Conservation (phyloP, 2,113 vertebrate species). For the Numenius arquata region DNA sequence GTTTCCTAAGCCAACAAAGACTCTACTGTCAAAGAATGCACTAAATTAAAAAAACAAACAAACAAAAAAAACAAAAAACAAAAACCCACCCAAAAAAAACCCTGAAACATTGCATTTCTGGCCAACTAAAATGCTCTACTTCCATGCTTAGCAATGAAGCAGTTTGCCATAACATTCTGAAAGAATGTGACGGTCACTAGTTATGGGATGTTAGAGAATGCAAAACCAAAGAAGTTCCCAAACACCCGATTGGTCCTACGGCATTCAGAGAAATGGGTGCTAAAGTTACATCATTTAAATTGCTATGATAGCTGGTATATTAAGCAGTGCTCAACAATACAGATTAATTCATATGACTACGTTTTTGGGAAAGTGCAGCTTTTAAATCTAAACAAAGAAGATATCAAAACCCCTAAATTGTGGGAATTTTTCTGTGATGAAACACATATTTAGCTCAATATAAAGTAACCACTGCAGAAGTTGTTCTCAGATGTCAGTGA, state of each 20-base stretch:
- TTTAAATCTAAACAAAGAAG: not conserved
- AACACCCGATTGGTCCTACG: not conserved
- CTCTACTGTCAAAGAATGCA: not conserved
- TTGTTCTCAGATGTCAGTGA: not conserved
- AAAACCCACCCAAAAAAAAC: too few species aligned
- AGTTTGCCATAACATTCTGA: not conserved
- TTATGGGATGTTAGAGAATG: not conserved
- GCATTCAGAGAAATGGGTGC: not conserved
- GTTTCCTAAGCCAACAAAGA: not conserved
- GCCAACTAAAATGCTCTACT: not conserved
- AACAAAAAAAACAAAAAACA: too few species aligned
- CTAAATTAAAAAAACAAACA: not conserved
- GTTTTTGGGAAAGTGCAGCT: not conserved
- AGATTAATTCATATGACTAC: not conserved
- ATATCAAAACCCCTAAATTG: not conserved
- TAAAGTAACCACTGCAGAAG: not conserved
- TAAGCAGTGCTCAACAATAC: not conserved
- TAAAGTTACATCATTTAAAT: not conserved
- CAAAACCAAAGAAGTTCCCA: not conserved
- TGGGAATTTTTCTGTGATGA: not conserved
- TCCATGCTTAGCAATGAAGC: fast-evolving
- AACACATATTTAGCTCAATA: not conserved
- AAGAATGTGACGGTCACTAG: not conserved
- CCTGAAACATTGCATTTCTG: not conserved
- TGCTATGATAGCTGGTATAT: not conserved